A percentile compares a stretch with the other conserved stretches of the same genome.
Conservation (phyloP, 2,888 invertebrate species). For the Quadroppia sp. region DNA sequence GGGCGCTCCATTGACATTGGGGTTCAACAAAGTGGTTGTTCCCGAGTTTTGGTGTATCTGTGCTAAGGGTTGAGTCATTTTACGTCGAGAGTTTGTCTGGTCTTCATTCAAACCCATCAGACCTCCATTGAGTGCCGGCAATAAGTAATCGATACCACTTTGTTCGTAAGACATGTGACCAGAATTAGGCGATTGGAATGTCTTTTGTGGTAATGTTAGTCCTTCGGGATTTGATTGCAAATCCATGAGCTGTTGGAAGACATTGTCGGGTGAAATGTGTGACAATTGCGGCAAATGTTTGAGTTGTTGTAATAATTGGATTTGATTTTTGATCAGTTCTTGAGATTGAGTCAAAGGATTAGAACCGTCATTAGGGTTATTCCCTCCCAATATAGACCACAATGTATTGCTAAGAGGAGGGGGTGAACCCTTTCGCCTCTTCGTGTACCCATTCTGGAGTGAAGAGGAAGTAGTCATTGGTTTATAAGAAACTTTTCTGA, state of each 20-base stretch:
- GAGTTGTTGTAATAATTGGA: conserved; percentile 43
- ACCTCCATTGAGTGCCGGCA: too few relatives aligned
- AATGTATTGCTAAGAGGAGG: conserved; percentile 45
- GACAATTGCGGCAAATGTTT: conserved; percentile 45
- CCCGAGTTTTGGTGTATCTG: conserved; percentile 17
- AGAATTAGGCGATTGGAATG: neutral
- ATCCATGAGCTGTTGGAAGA: conserved; percentile 39
- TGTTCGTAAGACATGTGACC: neutral
- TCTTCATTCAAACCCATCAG: conserved; percentile 33
- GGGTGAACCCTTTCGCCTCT: neutral
- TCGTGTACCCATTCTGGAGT: too few relatives aligned
- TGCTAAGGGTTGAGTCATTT: neutral
- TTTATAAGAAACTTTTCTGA: conserved; percentile 12
- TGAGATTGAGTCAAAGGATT: conserved; percentile 28
- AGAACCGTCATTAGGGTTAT: neutral
- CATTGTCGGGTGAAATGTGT: conserved; percentile 38
- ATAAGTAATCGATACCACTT: conserved; percentile 19
- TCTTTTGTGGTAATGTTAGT: neutral
- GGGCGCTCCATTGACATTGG: conserved; percentile 29
- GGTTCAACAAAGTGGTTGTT: conserved; percentile 5
- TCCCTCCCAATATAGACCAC: conserved; percentile 47
- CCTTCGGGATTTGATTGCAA: neutral
- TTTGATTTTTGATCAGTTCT: conserved; percentile 44
- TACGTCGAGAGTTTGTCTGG: conserved; percentile 3
- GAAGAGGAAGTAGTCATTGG: neutral